These are phyloP conservation scores for Xiphydria camelus DNA, from an alignment of 2,888 invertebrate genomes.

Conservation along the genomic window DNA sequence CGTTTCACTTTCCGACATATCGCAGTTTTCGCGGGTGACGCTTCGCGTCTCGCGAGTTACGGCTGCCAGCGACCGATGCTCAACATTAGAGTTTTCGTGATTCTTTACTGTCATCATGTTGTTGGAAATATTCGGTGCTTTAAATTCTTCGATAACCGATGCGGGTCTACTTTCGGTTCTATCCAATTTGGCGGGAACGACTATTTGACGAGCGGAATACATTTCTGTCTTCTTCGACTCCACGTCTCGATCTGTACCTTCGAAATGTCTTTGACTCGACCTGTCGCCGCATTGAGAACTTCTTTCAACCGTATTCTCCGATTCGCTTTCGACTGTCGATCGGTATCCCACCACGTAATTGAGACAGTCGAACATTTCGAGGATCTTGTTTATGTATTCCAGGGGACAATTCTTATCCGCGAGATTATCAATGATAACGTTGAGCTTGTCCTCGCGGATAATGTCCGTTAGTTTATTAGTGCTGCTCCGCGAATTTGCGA, in stretches of 20 bases:
- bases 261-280: too few species aligned
- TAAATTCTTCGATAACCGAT: not conserved
- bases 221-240: too few species aligned
- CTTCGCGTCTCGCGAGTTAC: too few species aligned
- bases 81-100: not conserved
- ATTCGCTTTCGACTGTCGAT: constrained; percentile 10
- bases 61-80: not conserved
- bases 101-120: not conserved
- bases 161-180: too few species aligned
- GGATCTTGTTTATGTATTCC: constrained; percentile 38
- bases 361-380: constrained; percentile 38
- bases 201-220: too few species aligned
- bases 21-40: not conserved
- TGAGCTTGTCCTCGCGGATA: constrained; percentile 37
- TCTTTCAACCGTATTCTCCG: not conserved
- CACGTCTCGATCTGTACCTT: too few species aligned
- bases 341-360: constrained; percentile 33
- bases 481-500: not conserved
- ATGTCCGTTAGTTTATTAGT: constrained; percentile 26
- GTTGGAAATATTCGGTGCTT: not conserved
- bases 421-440: constrained; percentile 36
- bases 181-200: too few species aligned
- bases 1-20: constrained; percentile 29
- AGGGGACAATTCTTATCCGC: constrained; percentile 35
- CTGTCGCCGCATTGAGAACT: not conserved